phyloP scores from a whole-genome alignment of 2,888 invertebrate species.

The Chorisops tibialis region DNA sequence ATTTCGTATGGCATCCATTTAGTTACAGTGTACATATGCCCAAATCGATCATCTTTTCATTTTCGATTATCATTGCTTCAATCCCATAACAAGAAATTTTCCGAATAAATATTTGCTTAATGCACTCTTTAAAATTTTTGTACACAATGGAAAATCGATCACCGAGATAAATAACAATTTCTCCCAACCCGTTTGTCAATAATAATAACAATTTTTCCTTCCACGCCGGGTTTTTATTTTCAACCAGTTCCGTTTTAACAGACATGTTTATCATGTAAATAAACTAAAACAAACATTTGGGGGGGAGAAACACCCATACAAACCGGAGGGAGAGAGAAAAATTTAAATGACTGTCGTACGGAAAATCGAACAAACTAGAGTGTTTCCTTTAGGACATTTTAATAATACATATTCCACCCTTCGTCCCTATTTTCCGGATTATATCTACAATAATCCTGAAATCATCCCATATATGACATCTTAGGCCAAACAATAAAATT shows the following conservation, averaged over 20 bases:
- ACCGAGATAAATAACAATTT: no score
- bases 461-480: constrained; percentile 6
- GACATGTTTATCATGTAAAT: constrained; percentile 23
- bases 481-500: neutral
- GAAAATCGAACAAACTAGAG: neutral
- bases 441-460: constrained; percentile 16
- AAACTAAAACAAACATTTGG: constrained; percentile 20
- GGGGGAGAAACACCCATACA: neutral
- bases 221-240: neutral
- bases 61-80: no score
- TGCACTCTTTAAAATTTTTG: no score
- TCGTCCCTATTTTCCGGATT: constrained; percentile 9
- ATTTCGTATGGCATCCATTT: no score
- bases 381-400: constrained; percentile 14
- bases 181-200: no score
- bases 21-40: no score
- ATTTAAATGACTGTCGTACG: neutral
- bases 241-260: constrained; percentile 15
- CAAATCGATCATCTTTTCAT: no score
- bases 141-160: no score
- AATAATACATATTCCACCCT: constrained; percentile 6
- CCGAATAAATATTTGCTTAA: no score
- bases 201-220: no score
- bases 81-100: no score
- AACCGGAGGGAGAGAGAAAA: neutral